These are phyloP conservation scores for Zygaena filipendulae DNA, from an alignment of 2,888 invertebrate genomes.

Conservation along the genomic window DNA sequence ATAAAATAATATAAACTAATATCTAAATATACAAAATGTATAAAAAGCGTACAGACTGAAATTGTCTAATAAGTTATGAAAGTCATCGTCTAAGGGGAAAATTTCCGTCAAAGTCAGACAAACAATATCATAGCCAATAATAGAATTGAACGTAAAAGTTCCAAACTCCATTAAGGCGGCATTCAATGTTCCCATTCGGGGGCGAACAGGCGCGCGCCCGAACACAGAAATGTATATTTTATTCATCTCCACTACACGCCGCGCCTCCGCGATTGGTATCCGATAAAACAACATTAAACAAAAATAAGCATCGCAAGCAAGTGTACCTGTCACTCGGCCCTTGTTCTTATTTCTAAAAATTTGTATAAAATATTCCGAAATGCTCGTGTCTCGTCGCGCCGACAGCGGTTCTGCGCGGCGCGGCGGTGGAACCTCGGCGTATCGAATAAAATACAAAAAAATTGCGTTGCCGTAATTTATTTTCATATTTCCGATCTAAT, in stretches of 20 bases:
- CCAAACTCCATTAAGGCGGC: conserved; percentile 54
- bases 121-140: conserved; percentile 47
- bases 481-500: no score
- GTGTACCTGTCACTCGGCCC: conserved; percentile 63
- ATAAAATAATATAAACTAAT: no score
- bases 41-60: conserved; percentile 21
- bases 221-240: conserved; percentile 58
- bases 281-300: conserved; percentile 55
- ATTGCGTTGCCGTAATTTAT: no score
- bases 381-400: conserved; percentile 38
- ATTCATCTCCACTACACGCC: conserved; percentile 53
- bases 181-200: conserved; percentile 51
- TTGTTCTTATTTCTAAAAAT: conserved; percentile 66
- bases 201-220: conserved; percentile 37
- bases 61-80: conserved; percentile 48
- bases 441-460: conserved; percentile 24
- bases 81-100: conserved; percentile 45
- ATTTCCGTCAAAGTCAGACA: conserved; percentile 56
- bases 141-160: conserved; percentile 59
- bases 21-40: conserved; percentile 21
- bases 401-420: conserved; percentile 31
- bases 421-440: no score
- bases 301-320: conserved; percentile 61
- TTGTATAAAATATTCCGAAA: conserved; percentile 65
- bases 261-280: conserved; percentile 50